Base-by-base conservation (phyloP, 1,140 invertebrate species). In the Platyscapa corneri region DNA sequence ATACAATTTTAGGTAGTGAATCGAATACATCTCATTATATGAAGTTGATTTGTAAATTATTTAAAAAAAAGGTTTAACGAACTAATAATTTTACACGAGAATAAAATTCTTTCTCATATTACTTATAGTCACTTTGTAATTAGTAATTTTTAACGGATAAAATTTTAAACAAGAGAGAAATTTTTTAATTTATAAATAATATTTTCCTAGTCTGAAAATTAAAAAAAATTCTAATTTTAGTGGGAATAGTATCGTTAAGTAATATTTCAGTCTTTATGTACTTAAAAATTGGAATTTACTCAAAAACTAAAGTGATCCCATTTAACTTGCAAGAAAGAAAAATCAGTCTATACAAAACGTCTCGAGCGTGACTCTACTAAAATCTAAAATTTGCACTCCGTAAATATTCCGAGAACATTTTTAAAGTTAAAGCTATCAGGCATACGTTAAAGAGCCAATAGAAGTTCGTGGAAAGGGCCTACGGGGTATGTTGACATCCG, bases 401-500 rank as follows among this genome's bases (percentile, higher is more conserved):
- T 27, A 60, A 27, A 60, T 60, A 60, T 60, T 60, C 23, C 56
- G 23, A 27, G 56, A 27, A 60, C 56, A 60, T 27, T 60, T 60
- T 60, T 27, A 60, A 60, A 60, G 56, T 27, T 60, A 3, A 27
- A 27, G 56, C 56, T 7, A 60, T 23, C 23, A 10, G 27, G 23
- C 23, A 23, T 60, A 27, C 2, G 56, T 27, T 10, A 60, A 60
- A 60, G 56, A 60, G 56, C 56, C 56, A 60, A 60, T 60, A 53
- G 49, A 16, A 53, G 49, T 53, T 53, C 49, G 16, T 16, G 49
- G 37, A 7, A 27, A 42, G 70, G 37, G 42, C n/a, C n/a, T n/a
- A n/a, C n/a, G n/a, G n/a, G n/a, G n/a, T n/a, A 75, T 49, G 6
- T 30, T n/a, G 76, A 60, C 49, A 56, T 37, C 76, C 76, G 32